A percentile compares a stretch with the other conserved stretches of the same genome.
Evolutionary conservation across 2,113 vertebrate genomes (phyloP).

Genomic region (Edolisoma coerulescens): DNA sequence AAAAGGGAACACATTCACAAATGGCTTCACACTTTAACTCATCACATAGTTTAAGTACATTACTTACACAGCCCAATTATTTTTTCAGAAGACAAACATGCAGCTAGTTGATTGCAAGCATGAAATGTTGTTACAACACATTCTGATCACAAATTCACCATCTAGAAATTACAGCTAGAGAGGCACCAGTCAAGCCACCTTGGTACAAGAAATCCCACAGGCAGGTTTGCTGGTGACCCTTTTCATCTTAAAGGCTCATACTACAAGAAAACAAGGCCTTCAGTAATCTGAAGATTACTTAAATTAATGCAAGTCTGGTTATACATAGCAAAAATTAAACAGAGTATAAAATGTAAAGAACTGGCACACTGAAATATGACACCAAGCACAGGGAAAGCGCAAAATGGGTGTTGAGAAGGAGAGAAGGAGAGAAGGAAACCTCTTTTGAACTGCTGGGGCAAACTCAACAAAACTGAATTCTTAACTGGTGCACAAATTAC

Average conservation of each 20-base stretch:
- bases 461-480: background rate
- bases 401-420: background rate
- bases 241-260: background rate
- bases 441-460: background rate
- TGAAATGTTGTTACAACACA: background rate
- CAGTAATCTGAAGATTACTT: background rate
- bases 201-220: background rate
- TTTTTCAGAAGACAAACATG: background rate
- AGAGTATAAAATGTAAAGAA: background rate
- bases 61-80: background rate
- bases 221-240: background rate
- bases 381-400: background rate
- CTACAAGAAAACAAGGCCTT: background rate
- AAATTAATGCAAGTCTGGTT: background rate
- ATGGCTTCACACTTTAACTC: slow-evolving; percentile 26
- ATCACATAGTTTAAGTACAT: background rate
- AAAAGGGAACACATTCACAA: background rate
- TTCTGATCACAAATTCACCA: background rate
- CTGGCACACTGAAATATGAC: background rate
- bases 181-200: background rate
- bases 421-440: background rate
- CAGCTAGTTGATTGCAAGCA: background rate
- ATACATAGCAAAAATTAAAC: background rate
- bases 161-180: background rate
- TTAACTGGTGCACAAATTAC: background rate